Evolutionary conservation across 2,113 vertebrate species (phyloP).

Genomic region (Zootoca vivipara): DNA sequence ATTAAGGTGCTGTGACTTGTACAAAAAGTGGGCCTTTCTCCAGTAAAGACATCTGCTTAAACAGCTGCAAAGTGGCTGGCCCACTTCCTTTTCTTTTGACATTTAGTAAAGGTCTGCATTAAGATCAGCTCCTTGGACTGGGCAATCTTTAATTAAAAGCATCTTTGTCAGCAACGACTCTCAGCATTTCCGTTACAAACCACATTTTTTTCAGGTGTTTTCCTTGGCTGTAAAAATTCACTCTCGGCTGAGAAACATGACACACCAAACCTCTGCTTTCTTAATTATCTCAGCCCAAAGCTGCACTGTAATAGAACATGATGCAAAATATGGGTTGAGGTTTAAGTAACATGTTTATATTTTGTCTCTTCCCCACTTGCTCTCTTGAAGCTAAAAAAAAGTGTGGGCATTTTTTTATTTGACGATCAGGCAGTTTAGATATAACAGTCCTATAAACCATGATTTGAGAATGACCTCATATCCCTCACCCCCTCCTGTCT

Average conservation of each 20-base stretch:
- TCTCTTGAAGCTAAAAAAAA: not conserved
- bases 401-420: not conserved
- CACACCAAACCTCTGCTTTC: conserved; percentile 8
- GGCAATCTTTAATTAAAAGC: conserved; percentile 38
- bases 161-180: conserved; percentile 20
- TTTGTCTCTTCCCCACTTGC: not conserved
- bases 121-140: conserved; percentile 33
- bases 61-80: conserved; percentile 45
- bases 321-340: not conserved
- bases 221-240: conserved; percentile 30
- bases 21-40: conserved; percentile 38
- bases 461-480: too few relatives aligned
- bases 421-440: not conserved
- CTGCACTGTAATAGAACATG: not conserved
- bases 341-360: not conserved
- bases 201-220: conserved; percentile 17
- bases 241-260: not conserved
- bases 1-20: conserved; percentile 26
- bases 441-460: not conserved
- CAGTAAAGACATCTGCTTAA: conserved; percentile 43
- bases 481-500: too few relatives aligned
- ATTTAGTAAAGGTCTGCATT: conserved; percentile 42
- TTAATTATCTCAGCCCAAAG: not conserved
- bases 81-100: conserved; percentile 34
- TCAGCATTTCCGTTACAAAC: not conserved